Evolutionary conservation across 2,113 vertebrate genomes (phyloP).

Genomic region (Elaphurus davidianus): DNA sequence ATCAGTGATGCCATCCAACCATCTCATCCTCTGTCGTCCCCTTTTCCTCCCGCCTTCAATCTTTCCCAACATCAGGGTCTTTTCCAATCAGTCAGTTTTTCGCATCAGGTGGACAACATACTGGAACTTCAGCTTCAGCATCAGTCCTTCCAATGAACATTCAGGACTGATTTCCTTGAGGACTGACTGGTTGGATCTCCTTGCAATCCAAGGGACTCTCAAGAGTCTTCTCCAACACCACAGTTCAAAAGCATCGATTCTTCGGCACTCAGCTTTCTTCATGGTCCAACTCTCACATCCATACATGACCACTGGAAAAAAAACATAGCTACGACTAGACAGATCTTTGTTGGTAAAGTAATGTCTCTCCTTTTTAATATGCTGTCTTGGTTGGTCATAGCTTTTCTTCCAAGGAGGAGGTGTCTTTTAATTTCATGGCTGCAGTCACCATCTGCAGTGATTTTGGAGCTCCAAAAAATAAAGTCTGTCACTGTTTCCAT

Average conservation of each 20-base stretch:
- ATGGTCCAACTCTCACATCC: neutral
- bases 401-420: neutral
- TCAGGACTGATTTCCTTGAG: neutral
- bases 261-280: neutral
- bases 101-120: neutral
- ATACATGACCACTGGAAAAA: neutral
- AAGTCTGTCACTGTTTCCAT: neutral
- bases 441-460: neutral
- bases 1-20: neutral
- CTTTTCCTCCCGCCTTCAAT: neutral
- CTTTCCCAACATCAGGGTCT: neutral
- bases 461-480: neutral
- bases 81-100: neutral
- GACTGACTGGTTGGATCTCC: neutral
- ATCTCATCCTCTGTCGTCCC: neutral
- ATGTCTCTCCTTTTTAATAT: neutral
- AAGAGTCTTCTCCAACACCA: neutral
- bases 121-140: neutral
- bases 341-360: neutral
- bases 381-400: neutral
- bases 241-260: neutral
- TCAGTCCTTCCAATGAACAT: neutral
- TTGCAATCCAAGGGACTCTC: neutral
- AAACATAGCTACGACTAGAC: neutral
- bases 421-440: neutral